phyloP scores from a whole-genome alignment of 2,797 vertebrate genomes.

The Leucoraja ocellata region DNA sequence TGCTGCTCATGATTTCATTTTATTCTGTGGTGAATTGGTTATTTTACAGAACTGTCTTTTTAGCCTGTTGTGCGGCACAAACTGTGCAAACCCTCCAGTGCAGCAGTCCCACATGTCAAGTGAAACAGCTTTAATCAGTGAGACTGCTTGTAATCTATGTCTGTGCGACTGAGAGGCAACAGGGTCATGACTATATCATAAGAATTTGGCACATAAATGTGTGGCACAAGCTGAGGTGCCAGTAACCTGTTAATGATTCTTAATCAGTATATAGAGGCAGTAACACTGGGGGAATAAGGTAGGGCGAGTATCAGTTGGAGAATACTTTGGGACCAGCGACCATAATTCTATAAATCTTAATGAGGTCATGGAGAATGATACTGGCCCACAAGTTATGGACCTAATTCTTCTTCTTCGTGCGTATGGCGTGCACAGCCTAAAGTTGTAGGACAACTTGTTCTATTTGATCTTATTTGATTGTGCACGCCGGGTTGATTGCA shows the following conservation, averaged over 20 bases:
- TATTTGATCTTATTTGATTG: too few species aligned
- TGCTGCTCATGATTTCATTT: neutral
- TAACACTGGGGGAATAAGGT: too few species aligned
- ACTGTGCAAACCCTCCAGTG: neutral
- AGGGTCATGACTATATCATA: neutral
- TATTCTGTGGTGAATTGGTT: neutral
- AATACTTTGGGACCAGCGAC: too few species aligned
- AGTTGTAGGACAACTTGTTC: too few species aligned
- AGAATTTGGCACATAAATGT: slow-evolving; percentile 8
- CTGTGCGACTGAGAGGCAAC: neutral
- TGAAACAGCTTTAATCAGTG: slow-evolving; percentile 7
- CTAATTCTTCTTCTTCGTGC: too few species aligned
- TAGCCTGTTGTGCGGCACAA: neutral
- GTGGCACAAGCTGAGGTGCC: neutral
- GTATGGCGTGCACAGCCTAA: too few species aligned
- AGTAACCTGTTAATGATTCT: neutral
- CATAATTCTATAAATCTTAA: too few species aligned
- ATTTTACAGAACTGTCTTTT: neutral
- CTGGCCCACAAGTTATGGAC: too few species aligned
- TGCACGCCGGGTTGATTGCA: too few species aligned
- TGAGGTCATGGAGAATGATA: too few species aligned
- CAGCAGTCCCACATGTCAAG: neutral
- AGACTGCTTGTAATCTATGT: neutral
- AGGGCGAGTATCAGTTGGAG: too few species aligned
- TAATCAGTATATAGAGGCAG: too few species aligned